Evolutionary conservation across 2,888 invertebrate species (phyloP), one percentile per base, ranked within the genome.

Genomic region (Parasteatoda lunata): DNA sequence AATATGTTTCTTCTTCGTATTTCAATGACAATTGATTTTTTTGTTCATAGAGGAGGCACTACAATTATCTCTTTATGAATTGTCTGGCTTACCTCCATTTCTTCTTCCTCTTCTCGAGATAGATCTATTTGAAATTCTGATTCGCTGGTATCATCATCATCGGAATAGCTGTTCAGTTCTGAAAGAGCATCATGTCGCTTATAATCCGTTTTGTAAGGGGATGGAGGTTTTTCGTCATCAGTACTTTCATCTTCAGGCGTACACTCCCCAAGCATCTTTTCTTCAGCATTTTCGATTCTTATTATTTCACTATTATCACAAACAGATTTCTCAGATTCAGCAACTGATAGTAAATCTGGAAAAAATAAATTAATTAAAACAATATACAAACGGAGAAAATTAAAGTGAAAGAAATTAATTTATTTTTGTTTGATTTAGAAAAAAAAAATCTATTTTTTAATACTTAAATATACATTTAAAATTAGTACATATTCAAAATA

Each of bases 121-220:
- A 59, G 47, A 15, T 65, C 72, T 13, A 66, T 51, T 64, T 59
- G 13, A 66, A n/a, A 51, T 9, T 71, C 71, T 1, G 66, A 47
- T 66, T 80, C 73, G 52, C 72, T 80, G 47, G 72, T 66, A 73
- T 72, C 72, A 30, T 80, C 80, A 52, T 80, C 80, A 30, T 80
- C 73, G 66, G 80, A 80, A 73, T 80, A 72, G 4, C 59, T 59
- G 30, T 54, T 79, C n/a, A 80, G 72, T 73, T 73, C 80, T 73
- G 80, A 80, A 65, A 4, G 8, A 15, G 45, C 8, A 9, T 13
- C n/a, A 72, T 73, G 59, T 64, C 9, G 13, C 13, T 79, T 49
- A 49, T 15, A 49, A 5, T 80, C 73, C n/a, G 45, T 64, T 11
- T 72, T 11, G 8, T 13, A 13, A 45, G 66, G 45, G 7, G 11